A percentile compares a stretch with the other conserved stretches of the same genome.
phyloP scores from a whole-genome alignment of 92 coral and sea anemone genomes.

The Paragorgia papillata region DNA sequence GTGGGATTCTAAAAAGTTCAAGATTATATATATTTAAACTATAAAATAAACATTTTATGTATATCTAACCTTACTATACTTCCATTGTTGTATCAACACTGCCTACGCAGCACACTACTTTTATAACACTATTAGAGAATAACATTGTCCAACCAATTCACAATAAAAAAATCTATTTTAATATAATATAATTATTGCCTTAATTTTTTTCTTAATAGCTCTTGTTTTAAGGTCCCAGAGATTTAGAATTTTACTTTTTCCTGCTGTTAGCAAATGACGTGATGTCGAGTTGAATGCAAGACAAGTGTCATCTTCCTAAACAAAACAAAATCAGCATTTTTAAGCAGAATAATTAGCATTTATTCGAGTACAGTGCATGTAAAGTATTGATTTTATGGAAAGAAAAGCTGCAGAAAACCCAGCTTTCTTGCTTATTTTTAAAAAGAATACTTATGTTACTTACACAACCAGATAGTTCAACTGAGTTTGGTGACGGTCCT shows the following conservation, averaged over 20 bases:
- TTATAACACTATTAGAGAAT: no score
- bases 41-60: no score
- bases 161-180: neutral
- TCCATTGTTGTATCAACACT: no score
- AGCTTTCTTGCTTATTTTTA: no score
- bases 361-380: no score
- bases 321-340: neutral
- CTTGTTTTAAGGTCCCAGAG: conserved; percentile 93
- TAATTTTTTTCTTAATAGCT: conserved; percentile 74
- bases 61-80: no score
- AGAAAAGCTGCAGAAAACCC: no score
- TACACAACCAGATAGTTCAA: conserved; percentile 85
- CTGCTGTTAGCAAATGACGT: conserved; percentile 83
- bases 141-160: no score
- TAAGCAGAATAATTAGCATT: no score
- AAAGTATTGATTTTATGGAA: no score
- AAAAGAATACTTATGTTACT: no score
- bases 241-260: conserved; percentile 74
- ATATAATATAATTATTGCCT: neutral
- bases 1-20: conserved; percentile 66
- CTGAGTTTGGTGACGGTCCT: conserved; percentile 60
- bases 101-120: no score
- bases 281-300: conserved; percentile 94
- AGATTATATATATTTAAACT: neutral
- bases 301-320: conserved; percentile 88